Evolutionary conservation across 2,888 invertebrate species (phyloP), one percentile per base, ranked within the genome.

Genomic region (Tuta absoluta): DNA sequence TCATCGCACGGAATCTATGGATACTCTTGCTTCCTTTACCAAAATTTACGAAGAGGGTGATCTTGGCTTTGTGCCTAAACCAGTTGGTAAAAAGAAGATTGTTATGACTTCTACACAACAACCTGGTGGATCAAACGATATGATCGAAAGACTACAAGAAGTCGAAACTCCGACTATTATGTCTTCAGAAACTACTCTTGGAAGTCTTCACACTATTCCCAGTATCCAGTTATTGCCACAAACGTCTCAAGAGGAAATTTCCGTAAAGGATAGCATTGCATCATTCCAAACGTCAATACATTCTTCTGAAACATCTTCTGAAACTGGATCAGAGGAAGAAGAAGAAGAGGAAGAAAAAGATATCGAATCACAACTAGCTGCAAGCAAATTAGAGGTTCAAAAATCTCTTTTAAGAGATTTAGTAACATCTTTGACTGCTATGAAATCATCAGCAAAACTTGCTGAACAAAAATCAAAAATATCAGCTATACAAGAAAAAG

Each of bases 61-160:
- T 78, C 91, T 95, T 66, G 95, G 95, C 10, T 94, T 95, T 69
- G 86, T 95, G 67, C 94, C 94, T 0, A 93, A 93, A 73, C 72
- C 79, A 19, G 51, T 67, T 23, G 56, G 69, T 33, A 51, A 21
- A 17, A 89, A 84, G 64, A 86, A 81, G 67, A 72, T 83, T 0
- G 59, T 70, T 5, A 24, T 67, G 45, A 71, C 78, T 3, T n/a
- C n/a, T n/a, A 63, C 77, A 2, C 66, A 70, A 38, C 10, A 67
- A 5, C 75, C 78, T 1, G n/a, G 66, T 8, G n/a, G 62, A 57
- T 75, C 82, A 2, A 74, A 71, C 67, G 81, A 80, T 19, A 76
- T 77, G 2, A 0, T 71, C 0, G 71, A 67, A 66, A 41, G 19
- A 53, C 17, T 14, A 8, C 66, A 57, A 12, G 76, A 80, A 57